A percentile compares a stretch with the other conserved stretches of the same genome.
These are phyloP conservation scores for Aspidoscelis tigris DNA, from an alignment of 2,113 vertebrate genomes.

Conservation along the genomic window DNA sequence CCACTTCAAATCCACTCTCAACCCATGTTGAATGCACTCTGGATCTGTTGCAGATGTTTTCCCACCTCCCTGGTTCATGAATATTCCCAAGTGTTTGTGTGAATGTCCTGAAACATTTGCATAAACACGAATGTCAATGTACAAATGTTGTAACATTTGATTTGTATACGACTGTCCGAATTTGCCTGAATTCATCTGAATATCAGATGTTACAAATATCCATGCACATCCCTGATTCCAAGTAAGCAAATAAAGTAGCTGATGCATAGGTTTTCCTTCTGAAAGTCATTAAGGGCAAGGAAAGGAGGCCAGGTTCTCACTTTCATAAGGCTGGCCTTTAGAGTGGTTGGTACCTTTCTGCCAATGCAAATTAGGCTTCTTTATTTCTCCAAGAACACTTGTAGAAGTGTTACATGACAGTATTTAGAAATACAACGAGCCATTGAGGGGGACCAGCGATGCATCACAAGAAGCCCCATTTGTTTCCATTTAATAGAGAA, in stretches of 20 bases:
- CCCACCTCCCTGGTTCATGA: too few relatives aligned
- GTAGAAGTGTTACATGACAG: slow-evolving; percentile 40
- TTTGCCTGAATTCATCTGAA: too few relatives aligned
- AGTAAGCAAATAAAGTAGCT: not conserved
- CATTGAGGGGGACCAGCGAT: slow-evolving; percentile 58
- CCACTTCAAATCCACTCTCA: too few relatives aligned
- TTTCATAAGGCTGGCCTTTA: not conserved
- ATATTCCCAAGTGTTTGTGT: too few relatives aligned
- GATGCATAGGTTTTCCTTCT: not conserved
- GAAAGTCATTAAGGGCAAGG: not conserved
- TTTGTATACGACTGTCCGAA: too few relatives aligned
- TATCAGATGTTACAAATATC: too few relatives aligned
- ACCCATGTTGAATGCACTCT: too few relatives aligned
- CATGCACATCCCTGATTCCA: not conserved
- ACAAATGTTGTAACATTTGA: too few relatives aligned
- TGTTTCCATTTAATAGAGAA: slow-evolving; percentile 64
- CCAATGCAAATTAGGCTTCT: slow-evolving; percentile 37
- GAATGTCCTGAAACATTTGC: too few relatives aligned
- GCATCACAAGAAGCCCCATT: slow-evolving; percentile 53
- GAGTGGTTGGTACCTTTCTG: not conserved
- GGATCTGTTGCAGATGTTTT: too few relatives aligned
- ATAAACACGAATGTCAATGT: too few relatives aligned
- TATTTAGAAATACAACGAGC: slow-evolving; percentile 59
- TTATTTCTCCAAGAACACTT: slow-evolving; percentile 23
- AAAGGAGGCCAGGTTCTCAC: not conserved